Evolutionary conservation across 2,113 vertebrate species (phyloP), one percentile per base, ranked within the genome.

Genomic region (Erinaceus europaeus): DNA sequence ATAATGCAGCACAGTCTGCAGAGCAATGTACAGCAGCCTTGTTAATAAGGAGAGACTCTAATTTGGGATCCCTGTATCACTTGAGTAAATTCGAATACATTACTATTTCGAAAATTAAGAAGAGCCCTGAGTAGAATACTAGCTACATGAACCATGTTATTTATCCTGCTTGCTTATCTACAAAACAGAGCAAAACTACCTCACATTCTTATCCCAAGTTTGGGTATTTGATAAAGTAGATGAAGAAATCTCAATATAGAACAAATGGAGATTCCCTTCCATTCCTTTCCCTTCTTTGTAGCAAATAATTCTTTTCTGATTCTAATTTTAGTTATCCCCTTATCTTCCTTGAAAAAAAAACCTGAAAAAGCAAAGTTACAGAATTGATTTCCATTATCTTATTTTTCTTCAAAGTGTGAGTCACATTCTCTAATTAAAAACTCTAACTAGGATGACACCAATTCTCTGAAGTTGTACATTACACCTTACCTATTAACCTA

Each of bases 401-500:
- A 75, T 64, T 91, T 34, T 4, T 72, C 68, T 93, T 88, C 46
- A 53, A 88, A 90, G 50, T 88, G 67, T 62, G 61, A 61, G 11
- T 88, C 20, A 75, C 82, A 23, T 90, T 34, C 44, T 55, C 44
- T 55, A 85, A 93, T 94, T 89, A 91, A 89, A 89, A 89, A 57
- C 46, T 36, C 42, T 48, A 75, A 73, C 65, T 36, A 69, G 40
- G 53, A 50, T 84, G 48, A 73, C 29, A 68, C 46, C 65, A 48
- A 21, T 62, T 91, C 36, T 36, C 78, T 75, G 11, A 21, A 23
- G 79, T 21, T 27, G n/a, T 40, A 8, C 53, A n/a, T 15, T 11
- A 83, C 32, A 83, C 29, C 29, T 91, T 76, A 86, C 90, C 67
- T 74, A 64, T 90, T 95, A 77, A 94, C 90, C 79, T 73, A 50